phyloP scores from a whole-genome alignment of 2,888 invertebrate genomes.

The Junonia oenone region DNA sequence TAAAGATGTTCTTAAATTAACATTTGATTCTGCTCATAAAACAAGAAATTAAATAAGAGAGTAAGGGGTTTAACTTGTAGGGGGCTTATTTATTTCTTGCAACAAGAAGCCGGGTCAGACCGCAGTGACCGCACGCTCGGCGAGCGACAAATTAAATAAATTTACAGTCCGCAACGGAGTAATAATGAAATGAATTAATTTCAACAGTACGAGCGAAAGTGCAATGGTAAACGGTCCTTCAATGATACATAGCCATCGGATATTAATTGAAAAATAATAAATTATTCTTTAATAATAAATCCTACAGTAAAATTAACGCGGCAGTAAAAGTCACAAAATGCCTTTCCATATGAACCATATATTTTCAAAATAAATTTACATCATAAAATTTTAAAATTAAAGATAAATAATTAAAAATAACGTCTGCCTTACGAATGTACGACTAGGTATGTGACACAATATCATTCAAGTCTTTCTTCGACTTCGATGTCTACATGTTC shows the following conservation, averaged over 20 bases:
- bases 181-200: constrained; percentile 26
- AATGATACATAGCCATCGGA: not conserved
- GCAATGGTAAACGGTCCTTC: constrained; percentile 3
- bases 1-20: constrained; percentile 15
- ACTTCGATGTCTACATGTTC: no score
- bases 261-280: not conserved
- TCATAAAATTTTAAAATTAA: no score
- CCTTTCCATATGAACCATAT: no score
- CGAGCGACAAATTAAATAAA: constrained; percentile 60
- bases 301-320: not conserved
- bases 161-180: constrained; percentile 41
- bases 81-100: constrained; percentile 39
- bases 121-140: constrained; percentile 43
- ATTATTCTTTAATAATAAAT: not conserved
- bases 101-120: constrained; percentile 40
- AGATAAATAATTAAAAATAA: no score
- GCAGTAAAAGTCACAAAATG: not conserved
- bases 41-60: constrained; percentile 18
- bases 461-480: no score
- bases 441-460: no score
- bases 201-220: constrained; percentile 19
- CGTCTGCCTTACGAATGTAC: no score
- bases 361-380: no score
- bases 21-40: constrained; percentile 17
- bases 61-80: constrained; percentile 11